Conservation (phyloP, 2,797 vertebrate species). For the Mormyrops boulengeri region DNA sequence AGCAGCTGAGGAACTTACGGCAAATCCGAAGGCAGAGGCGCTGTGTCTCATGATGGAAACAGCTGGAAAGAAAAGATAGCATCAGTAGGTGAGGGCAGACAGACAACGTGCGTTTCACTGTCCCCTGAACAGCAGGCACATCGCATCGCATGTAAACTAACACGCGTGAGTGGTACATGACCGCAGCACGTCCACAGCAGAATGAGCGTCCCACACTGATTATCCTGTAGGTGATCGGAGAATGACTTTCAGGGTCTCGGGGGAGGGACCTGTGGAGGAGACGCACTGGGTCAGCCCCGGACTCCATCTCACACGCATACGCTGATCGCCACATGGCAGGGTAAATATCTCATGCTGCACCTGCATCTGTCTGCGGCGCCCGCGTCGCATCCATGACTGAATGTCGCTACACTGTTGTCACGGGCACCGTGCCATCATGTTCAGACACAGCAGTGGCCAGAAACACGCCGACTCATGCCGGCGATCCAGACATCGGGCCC, state of each 20-base stretch:
- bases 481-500: not conserved
- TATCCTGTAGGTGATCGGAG: not conserved
- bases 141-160: no score
- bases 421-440: not conserved
- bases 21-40: slow-evolving; percentile 95
- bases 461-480: not conserved
- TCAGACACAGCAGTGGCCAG: not conserved
- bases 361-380: not conserved
- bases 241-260: not conserved
- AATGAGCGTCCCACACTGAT: not conserved
- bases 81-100: not conserved
- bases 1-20: slow-evolving; percentile 73
- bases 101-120: not conserved
- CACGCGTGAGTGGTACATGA: not conserved
- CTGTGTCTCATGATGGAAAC: slow-evolving; percentile 96
- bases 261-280: not conserved
- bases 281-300: not conserved
- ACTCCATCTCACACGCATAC: not conserved
- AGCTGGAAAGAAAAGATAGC: slow-evolving; percentile 67
- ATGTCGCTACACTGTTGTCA: no score
- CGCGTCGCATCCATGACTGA: not conserved
- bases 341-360: not conserved
- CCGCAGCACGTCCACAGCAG: not conserved
- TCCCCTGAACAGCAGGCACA: not conserved
- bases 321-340: not conserved